Evolutionary conservation across 2,888 invertebrate genomes (phyloP), one percentile per base, ranked within the genome.

Genomic region (Mechanitis messenoides): DNA sequence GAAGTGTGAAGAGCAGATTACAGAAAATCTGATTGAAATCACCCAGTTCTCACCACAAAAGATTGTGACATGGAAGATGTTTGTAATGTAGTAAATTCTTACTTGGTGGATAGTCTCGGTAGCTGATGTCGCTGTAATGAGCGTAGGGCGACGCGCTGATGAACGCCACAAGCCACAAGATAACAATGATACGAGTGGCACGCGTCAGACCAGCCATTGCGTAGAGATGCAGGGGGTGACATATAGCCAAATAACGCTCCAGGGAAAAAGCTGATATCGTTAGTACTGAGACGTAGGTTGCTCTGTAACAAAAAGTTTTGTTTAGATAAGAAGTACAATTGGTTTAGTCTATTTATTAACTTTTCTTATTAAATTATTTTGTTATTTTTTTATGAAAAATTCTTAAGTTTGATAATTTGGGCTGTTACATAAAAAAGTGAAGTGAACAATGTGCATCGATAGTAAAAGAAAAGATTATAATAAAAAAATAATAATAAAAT

Each of bases 211-310:
- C 95, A 0, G 95, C 94, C 93, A 96, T 95, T 20, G 94, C 93
- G 80, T 96, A 95, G 53, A 95, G 91, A 73, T 94, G 93, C n/a
- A 97, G 85, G 0, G 97, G 97, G 77, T 97, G 95, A 75, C 87
- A 87, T 73, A 97, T 97, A 31, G 97, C 97, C 75, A 97, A 86
- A 86, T 96, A 96, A 56, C 97, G 92, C 86, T 97, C 97, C 83
- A 95, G 92, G 1, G 97, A 96, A 84, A 97, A 97, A 2, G 96
- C 96, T 4, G 96, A 95, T 78, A 97, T 97, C 54, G 97, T 97
- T 75, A 97, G 86, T 57, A 97, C 96, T 1, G 97, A 97, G 0
- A 96, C 96, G 82, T 97, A 97, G 4, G 96, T 95, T 5, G 96
- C 95, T 83, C 96, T 96, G 87, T 31, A 85, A 90, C 68, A 67